Evolutionary conservation across 1,140 invertebrate genomes (phyloP), one percentile per base, ranked within the genome.

Genomic region (Drosophila pseudoobscura): DNA sequence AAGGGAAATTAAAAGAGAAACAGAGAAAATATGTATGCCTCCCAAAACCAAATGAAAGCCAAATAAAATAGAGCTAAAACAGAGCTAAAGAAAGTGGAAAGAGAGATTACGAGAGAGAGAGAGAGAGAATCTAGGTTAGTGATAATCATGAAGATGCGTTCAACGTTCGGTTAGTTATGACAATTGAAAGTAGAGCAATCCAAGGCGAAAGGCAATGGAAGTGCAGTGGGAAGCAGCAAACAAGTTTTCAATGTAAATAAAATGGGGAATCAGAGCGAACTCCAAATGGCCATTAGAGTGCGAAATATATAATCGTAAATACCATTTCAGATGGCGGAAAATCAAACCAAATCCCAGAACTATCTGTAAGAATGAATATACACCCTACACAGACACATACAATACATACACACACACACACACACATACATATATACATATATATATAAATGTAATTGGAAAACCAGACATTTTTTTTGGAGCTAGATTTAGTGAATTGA

Each of bases 141-240:
- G 82, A 87, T 87, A 88, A 87, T 78, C 78, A 75, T 55, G 68
- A 85, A 71, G 73, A 88, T 64, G 83, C 82, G 82, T 87, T 87
- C 64, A 82, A 88, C 82, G 83, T 85, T 77, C 82, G 69, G 76
- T 85, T 85, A 80, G 82, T 87, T 85, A 87, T 85, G 77, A 78
- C 63, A 85, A 85, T 87, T 69, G 75, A 56, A 61, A 58, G 57
- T 56, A 56, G 66, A 57, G 50, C 22, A 60, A 50, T 35, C 29
- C 8, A 47, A 54, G 22, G 4, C 20, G 15, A 47, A 68, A 53
- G 6, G 44, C 29, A 63, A 29, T 31, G 26, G 31, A 60, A 53
- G 46, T 46, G 24, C 3, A 24, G 5, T 17, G 20, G 8, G 60
- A 9, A 52, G 44, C 35, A 35, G 58, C 41, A 46, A 22, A 39